These are phyloP conservation scores for Nibea albiflora DNA, from an alignment of 2,113 vertebrate genomes.

Conservation along the genomic window DNA sequence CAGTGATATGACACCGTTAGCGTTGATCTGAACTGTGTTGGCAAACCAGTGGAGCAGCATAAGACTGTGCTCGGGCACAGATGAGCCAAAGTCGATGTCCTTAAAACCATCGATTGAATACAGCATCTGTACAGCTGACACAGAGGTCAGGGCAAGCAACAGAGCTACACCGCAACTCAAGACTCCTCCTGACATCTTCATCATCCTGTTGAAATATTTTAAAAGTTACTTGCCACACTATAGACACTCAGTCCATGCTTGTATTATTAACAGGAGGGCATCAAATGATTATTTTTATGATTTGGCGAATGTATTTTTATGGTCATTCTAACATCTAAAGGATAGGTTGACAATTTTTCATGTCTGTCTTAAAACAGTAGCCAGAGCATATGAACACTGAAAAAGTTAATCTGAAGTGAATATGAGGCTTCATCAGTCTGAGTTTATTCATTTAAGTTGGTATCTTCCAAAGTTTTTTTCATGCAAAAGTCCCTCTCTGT, in stretches of 20 bases:
- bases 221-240: background rate
- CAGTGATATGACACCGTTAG: slow-evolving; percentile 46
- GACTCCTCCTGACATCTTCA: slow-evolving; percentile 23
- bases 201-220: slow-evolving; percentile 44
- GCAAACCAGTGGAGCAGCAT: slow-evolving; percentile 78
- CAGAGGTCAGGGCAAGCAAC: slow-evolving; percentile 28
- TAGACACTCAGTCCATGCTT: background rate
- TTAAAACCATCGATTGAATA: slow-evolving; percentile 61
- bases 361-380: background rate
- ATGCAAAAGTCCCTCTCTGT: too few species aligned
- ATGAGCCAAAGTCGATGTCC: slow-evolving; percentile 42
- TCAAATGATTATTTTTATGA: too few species aligned
- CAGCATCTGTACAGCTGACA: slow-evolving; percentile 39
- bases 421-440: too few species aligned
- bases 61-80: slow-evolving; percentile 66
- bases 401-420: too few species aligned
- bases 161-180: slow-evolving; percentile 26
- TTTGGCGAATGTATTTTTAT: background rate
- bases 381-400: background rate
- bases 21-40: slow-evolving; percentile 45
- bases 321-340: background rate
- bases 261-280: background rate
- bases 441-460: background rate
- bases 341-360: background rate
- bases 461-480: background rate